phyloP scores from a whole-genome alignment of 2,888 invertebrate species.

The Penaeus monodon region DNA sequence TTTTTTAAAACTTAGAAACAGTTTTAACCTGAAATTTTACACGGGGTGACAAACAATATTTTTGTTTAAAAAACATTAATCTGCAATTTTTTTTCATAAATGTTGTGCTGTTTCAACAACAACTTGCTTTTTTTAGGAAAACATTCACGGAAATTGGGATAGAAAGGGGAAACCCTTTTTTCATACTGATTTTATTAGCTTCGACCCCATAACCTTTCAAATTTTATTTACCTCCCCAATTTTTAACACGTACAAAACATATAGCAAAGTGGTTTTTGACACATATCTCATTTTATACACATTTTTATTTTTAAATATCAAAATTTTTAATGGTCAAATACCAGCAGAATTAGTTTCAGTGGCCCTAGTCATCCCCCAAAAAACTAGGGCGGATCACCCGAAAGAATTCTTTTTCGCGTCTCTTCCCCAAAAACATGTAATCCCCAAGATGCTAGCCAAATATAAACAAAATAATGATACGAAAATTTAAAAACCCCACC shows the following conservation, averaged over 20 bases:
- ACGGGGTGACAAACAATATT: too few species aligned
- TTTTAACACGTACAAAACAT: conserved; percentile 29
- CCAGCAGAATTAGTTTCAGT: too few species aligned
- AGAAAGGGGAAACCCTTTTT: conserved; percentile 25
- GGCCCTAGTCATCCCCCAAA: too few species aligned
- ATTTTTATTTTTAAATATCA: neutral
- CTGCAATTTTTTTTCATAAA: conserved; percentile 41
- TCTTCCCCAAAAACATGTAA: conserved; percentile 16
- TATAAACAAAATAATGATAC: neutral
- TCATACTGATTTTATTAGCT: neutral
- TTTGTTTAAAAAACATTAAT: conserved; percentile 33
- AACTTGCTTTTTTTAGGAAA: conserved; percentile 50
- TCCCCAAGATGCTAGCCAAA: conserved; percentile 2
- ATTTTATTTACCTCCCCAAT: conserved; percentile 15
- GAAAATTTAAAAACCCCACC: too few species aligned
- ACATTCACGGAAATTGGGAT: conserved; percentile 17
- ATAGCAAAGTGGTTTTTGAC: conserved; percentile 11
- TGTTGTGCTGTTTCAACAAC: conserved; percentile 52
- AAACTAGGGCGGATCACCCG: too few species aligned
- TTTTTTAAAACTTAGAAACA: conserved; percentile 45
- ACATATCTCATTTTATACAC: neutral
- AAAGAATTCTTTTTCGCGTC: neutral
- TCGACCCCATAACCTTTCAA: neutral
- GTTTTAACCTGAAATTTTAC: conserved; percentile 57
- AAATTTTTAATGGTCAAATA: neutral